Conservation (phyloP, 1,140 invertebrate genomes). For the Drosophila littoralis region DNA sequence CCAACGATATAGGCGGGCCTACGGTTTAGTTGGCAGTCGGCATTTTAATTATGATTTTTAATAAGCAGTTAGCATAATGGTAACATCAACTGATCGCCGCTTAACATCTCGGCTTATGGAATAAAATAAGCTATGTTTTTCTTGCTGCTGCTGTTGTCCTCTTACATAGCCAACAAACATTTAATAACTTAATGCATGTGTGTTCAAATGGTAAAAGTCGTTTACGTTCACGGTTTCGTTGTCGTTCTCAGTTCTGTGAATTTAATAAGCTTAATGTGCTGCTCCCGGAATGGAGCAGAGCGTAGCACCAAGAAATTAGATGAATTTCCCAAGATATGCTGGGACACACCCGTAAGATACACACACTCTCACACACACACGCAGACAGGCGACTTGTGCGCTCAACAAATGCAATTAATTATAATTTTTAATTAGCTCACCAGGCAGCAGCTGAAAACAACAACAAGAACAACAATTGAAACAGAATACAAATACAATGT, state of each 20-base stretch:
- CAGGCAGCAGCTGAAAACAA: slow-evolving; percentile 19
- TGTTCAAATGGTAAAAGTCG: slow-evolving; percentile 36
- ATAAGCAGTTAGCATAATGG: slow-evolving; percentile 73
- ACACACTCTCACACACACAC: slow-evolving; percentile 35
- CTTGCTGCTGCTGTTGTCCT: slow-evolving; percentile 12
- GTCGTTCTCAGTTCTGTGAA: slow-evolving; percentile 52
- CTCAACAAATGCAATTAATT: slow-evolving; percentile 79
- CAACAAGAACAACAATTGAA: slow-evolving; percentile 49
- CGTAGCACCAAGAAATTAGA: slow-evolving; percentile 65
- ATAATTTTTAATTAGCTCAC: slow-evolving; percentile 80
- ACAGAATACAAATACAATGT: slow-evolving; percentile 41
- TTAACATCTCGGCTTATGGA: slow-evolving; percentile 70
- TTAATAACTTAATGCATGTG: slow-evolving; percentile 78
- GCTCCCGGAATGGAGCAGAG: slow-evolving; percentile 36
- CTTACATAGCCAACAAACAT: slow-evolving; percentile 35
- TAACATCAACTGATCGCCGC: slow-evolving; percentile 72
- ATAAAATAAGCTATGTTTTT: slow-evolving; percentile 58
- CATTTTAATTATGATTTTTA: slow-evolving; percentile 73
- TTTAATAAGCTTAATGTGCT: slow-evolving; percentile 80
- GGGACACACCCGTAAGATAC: slow-evolving; percentile 67
- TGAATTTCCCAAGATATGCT: slow-evolving; percentile 82
- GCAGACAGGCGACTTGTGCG: slow-evolving; percentile 52
- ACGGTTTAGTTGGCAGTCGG: not conserved
- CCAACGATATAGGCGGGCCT: slow-evolving; percentile 15
- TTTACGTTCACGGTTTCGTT: slow-evolving; percentile 33